Evolutionary conservation across 1,140 invertebrate species (phyloP).

Genomic region (Lysiphlebus fabarum): DNA sequence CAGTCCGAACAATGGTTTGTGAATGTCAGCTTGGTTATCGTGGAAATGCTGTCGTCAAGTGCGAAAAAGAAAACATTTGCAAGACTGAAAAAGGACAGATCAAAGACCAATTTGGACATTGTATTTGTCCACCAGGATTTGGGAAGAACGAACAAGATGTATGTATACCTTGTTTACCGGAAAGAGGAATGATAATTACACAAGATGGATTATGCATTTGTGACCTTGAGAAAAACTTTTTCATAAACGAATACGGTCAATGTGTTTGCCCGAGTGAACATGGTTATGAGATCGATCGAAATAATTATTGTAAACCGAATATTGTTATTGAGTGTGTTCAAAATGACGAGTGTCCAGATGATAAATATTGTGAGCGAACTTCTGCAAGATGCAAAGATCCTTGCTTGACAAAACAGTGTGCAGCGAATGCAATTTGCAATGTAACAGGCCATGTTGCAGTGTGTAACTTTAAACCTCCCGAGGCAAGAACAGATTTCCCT

Average conservation of each 20-base stretch:
- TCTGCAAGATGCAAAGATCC: slow-evolving; percentile 67
- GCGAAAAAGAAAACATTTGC: slow-evolving; percentile 68
- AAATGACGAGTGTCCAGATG: slow-evolving; percentile 75
- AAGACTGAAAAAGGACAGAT: slow-evolving; percentile 70
- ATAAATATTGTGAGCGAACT: slow-evolving; percentile 68
- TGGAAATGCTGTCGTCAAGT: slow-evolving; percentile 75
- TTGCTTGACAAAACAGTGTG: slow-evolving; percentile 71
- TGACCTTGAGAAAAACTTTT: slow-evolving; percentile 70
- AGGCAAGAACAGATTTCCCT: slow-evolving; percentile 76
- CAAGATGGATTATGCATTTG: slow-evolving; percentile 76
- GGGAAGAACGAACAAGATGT: slow-evolving; percentile 73
- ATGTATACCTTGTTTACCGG: slow-evolving; percentile 69
- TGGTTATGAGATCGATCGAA: slow-evolving; percentile 65
- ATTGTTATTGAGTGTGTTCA: slow-evolving; percentile 63
- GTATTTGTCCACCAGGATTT: slow-evolving; percentile 71
- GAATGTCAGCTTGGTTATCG: slow-evolving; percentile 80
- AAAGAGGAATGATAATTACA: slow-evolving; percentile 72
- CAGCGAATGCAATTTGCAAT: slow-evolving; percentile 66
- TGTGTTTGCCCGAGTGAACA: slow-evolving; percentile 73
- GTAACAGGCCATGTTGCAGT: slow-evolving; percentile 72
- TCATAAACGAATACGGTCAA: slow-evolving; percentile 70
- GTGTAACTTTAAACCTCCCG: slow-evolving; percentile 64
- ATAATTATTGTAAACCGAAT: slow-evolving; percentile 65
- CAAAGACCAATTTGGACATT: slow-evolving; percentile 66
- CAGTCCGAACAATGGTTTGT: slow-evolving; percentile 85